Evolutionary conservation across 2,888 invertebrate genomes (phyloP).

Genomic region (Meghimatium bilineatum): DNA sequence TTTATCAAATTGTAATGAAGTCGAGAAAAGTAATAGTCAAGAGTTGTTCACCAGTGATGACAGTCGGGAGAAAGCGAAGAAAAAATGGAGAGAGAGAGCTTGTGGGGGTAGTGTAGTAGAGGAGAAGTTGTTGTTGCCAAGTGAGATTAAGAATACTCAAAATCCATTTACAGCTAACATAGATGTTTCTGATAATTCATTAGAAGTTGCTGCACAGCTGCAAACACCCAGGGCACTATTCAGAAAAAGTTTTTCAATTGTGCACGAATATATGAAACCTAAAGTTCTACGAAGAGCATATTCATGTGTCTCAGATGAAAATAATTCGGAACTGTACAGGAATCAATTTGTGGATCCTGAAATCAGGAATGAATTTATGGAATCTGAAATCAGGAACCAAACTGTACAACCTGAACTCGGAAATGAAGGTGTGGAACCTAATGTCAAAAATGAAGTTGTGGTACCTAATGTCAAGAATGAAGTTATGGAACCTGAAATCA

Average conservation of each 20-base stretch:
- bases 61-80: neutral
- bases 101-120: neutral
- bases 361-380: no score
- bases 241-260: neutral
- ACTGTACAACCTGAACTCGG: no score
- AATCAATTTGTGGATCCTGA: no score
- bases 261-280: neutral
- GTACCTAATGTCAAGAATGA: no score
- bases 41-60: neutral
- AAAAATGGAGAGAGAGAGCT: neutral
- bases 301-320: neutral
- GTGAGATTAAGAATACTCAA: neutral
- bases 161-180: neutral
- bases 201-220: neutral
- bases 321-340: neutral
- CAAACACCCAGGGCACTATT: no score
- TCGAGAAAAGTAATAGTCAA: neutral
- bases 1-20: conserved; percentile 27
- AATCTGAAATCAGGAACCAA: no score
- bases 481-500: no score
- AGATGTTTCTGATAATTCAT: no score
- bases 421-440: no score
- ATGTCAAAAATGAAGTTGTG: no score
- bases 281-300: neutral
- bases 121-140: conserved; percentile 8